Evolutionary conservation across 2,113 vertebrate genomes (phyloP), one percentile per base, ranked within the genome.

Genomic region (Thamnophis sirtalis): DNA sequence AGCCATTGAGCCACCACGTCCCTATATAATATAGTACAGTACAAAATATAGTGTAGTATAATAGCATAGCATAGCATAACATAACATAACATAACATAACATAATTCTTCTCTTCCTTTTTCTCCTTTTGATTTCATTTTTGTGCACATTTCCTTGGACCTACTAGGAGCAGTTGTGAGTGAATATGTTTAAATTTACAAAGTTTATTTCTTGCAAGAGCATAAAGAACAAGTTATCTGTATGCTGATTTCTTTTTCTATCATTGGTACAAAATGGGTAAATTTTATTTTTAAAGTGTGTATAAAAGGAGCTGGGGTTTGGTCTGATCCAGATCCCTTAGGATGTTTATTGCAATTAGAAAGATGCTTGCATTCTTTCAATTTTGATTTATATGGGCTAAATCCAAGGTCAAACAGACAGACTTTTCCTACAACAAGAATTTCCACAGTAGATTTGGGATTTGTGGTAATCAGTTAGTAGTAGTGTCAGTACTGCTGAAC

Each of bases 51-150:
- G 43, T 43, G 43, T 43, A 43, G 43, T 43, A 43, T 5, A 55
- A 55, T 54, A 21, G 7, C 2, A 21, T 19, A 51, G 0, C 3
- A 54, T 6, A 24, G 2, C 8, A 22, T 6, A 56, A 6, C 22
- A 56, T 2, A 56, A 3, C 22, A 56, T 2, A 56, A 5, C 22
- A 2, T 7, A 54, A 56, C 22, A 22, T 22, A 95, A 95, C 94
- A 94, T 91, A n/a, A 63, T 63, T 38, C 68, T 73, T 73, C n/a
- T 1, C 68, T 73, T 73, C 15, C n/a, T 73, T 92, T 94, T 51
- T 92, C 13, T 26, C 93, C 89, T 28, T 24, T 26, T 51, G 26
- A 55, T 28, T n/a, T 17, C 53, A 49, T 73, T 73, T 9, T 26
- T 56, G 17, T 84, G 5, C 8, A 90, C 15, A 48, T 9, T 56